Conservation (phyloP, 2,797 vertebrate species). For the Psittacula derbiana region DNA sequence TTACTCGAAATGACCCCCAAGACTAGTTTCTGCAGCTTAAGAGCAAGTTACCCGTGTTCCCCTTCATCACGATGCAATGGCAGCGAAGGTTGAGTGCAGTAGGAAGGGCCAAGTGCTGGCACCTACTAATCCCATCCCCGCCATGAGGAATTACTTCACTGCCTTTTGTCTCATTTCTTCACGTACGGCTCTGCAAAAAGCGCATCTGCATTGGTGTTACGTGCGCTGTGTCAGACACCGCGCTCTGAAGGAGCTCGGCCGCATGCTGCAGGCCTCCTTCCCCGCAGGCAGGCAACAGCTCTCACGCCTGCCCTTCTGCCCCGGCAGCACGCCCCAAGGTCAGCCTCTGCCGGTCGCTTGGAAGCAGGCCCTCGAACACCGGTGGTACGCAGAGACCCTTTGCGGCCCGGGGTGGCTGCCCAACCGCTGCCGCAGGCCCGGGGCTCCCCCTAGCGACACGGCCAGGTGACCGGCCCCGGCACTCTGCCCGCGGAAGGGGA, state of each 20-base stretch:
- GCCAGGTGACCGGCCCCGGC: background rate
- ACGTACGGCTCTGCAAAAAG: rapidly evolving
- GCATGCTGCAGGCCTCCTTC: rapidly evolving
- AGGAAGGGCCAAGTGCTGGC: rapidly evolving
- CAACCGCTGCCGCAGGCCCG: background rate
- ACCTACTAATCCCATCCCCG: rapidly evolving
- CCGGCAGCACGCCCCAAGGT: background rate
- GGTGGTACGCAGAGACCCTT: rapidly evolving
- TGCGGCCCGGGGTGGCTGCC: rapidly evolving
- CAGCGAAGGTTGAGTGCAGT: rapidly evolving
- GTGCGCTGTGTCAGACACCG: background rate
- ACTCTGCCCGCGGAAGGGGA: background rate
- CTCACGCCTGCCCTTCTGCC: background rate
- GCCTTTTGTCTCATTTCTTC: background rate
- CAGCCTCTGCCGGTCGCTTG: background rate
- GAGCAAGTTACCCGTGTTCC: rapidly evolving
- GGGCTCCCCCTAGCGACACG: slow-evolving; percentile 16
- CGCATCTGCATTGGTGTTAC: rapidly evolving
- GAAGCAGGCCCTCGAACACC: background rate
- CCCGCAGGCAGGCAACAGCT: background rate
- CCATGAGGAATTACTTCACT: rapidly evolving
- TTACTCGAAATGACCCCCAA: background rate
- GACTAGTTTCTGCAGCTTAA: rapidly evolving
- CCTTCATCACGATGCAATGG: rapidly evolving
- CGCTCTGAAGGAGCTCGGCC: rapidly evolving